A percentile compares a stretch with the other conserved stretches of the same genome.
These are phyloP conservation scores for Amitus sp. DNA, from an alignment of 2,888 invertebrate genomes.

Conservation along the genomic window DNA sequence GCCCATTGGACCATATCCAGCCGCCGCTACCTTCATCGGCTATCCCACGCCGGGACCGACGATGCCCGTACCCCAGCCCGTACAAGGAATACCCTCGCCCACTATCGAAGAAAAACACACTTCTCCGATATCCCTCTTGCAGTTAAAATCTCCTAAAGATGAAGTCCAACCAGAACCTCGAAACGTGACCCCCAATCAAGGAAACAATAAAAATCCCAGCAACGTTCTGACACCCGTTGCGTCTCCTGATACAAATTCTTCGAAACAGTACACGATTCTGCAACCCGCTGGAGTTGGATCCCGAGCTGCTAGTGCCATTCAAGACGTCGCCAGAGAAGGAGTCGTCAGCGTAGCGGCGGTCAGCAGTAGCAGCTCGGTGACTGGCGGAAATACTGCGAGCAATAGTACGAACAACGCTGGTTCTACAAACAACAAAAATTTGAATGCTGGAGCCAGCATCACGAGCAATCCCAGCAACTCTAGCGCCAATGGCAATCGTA, in stretches of 20 bases:
- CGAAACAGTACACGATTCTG: slow-evolving; percentile 87
- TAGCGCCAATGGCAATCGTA: slow-evolving; percentile 38
- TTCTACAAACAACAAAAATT: slow-evolving; percentile 53
- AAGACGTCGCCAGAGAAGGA: slow-evolving; percentile 78
- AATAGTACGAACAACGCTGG: slow-evolving; percentile 56
- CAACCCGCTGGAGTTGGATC: slow-evolving; percentile 86
- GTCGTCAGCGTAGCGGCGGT: slow-evolving; percentile 72
- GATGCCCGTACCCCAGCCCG: slow-evolving; percentile 55
- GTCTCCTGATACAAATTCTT: slow-evolving; percentile 67
- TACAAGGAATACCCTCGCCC: slow-evolving; percentile 51
- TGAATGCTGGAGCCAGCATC: slow-evolving; percentile 34
- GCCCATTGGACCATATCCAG: slow-evolving; percentile 72
- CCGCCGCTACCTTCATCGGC: slow-evolving; percentile 80
- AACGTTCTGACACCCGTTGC: slow-evolving; percentile 62
- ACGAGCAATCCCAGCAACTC: slow-evolving; percentile 24
- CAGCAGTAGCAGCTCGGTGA: slow-evolving; percentile 59
- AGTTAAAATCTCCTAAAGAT: slow-evolving; percentile 66
- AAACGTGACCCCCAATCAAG: slow-evolving; percentile 48
- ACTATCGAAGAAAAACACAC: slow-evolving; percentile 66
- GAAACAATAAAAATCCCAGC: slow-evolving; percentile 47
- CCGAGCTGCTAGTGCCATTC: slow-evolving; percentile 82
- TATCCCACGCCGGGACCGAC: slow-evolving; percentile 69
- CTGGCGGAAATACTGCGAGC: slow-evolving; percentile 46
- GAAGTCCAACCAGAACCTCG: slow-evolving; percentile 49
- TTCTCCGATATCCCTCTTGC: slow-evolving; percentile 63